Evolutionary conservation across 2,113 vertebrate species (phyloP), one percentile per base, ranked within the genome.

Genomic region (Zapornia atra): DNA sequence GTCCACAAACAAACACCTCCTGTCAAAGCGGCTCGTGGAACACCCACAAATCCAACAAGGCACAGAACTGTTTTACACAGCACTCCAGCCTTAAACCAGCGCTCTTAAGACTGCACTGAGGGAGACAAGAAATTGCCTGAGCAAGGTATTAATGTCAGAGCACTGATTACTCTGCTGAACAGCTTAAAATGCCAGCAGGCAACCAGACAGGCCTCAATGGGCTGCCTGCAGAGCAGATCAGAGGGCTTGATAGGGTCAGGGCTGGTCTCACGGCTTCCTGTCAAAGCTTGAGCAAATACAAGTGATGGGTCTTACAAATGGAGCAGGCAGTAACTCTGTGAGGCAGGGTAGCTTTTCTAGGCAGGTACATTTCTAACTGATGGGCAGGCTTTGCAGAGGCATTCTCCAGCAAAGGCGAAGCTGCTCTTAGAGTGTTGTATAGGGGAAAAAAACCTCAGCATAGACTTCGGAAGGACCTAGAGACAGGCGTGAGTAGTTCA

Each of bases 391-490:
- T 19, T 11, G 56, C 48, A 18, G 4, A 4, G 10, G 15, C 6
- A 10, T 18, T 53, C 57, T n/a, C 11, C 5, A 25, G 57, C 36
- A n/a, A 63, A 44, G 28, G 34, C 26, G 12, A 11, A 7, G 68
- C 54, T 57, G 18, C 19, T 33, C 44, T 12, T 2, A 20, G 1
- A 12, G 18, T 0, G 7, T 3, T 8, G 19, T 2, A 18, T 0
- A 2, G 8, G 21, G 28, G 36, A 17, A 69, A 48, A n/a, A 22
- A 69, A 42, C 26, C 40, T 31, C 48, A 9, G 57, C 2, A 5
- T 1, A 29, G 56, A 51, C 11, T 25, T 40, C 33, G 18, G 29
- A 34, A 38, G 40, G 40, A 40, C 15, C 15, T 24, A 12, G 31
- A 64, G 21, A 29, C 4, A 2, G 15, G 5, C 4, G 21, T 2